Conservation (phyloP, 2,113 vertebrate species). For the Phylloscopus trochiloides region DNA sequence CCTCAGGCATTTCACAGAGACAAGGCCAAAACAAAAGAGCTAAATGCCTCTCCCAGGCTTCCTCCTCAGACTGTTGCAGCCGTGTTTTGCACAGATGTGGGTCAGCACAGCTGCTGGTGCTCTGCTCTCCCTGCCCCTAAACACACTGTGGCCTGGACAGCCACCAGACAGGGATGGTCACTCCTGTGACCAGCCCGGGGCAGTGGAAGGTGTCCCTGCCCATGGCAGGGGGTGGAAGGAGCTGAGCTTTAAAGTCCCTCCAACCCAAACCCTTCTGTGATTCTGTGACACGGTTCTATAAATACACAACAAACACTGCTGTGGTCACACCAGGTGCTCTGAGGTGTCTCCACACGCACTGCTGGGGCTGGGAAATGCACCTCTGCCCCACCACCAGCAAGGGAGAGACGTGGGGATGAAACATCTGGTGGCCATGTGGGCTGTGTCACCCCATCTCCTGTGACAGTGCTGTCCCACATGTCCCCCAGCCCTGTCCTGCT, state of each 20-base stretch:
- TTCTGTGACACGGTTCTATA: not conserved
- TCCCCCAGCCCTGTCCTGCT: not conserved
- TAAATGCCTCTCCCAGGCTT: not conserved
- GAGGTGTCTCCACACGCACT: not conserved
- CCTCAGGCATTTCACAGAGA: not conserved
- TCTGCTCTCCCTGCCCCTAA: not conserved
- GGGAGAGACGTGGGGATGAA: not conserved
- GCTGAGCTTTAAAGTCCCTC: not conserved
- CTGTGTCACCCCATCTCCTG: not conserved
- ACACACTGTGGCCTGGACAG: not conserved
- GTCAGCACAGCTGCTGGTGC: not conserved
- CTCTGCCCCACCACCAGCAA: not conserved
- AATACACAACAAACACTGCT: not conserved
- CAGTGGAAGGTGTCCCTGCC: not conserved
- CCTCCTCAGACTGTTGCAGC: not conserved
- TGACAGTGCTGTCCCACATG: fast-evolving
- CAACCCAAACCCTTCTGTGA: not conserved
- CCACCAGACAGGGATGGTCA: not conserved
- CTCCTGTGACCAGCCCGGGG: not conserved
- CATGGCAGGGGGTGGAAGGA: too few relatives aligned
- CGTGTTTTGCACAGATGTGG: not conserved
- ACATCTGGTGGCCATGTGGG: fast-evolving
- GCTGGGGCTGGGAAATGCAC: not conserved
- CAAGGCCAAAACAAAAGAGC: not conserved
- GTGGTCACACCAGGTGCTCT: not conserved